Percentiles rank a stretch among this genome's conserved stretches.
phyloP scores from a whole-genome alignment of 2,888 invertebrate genomes.

The Oscheius sp. region DNA sequence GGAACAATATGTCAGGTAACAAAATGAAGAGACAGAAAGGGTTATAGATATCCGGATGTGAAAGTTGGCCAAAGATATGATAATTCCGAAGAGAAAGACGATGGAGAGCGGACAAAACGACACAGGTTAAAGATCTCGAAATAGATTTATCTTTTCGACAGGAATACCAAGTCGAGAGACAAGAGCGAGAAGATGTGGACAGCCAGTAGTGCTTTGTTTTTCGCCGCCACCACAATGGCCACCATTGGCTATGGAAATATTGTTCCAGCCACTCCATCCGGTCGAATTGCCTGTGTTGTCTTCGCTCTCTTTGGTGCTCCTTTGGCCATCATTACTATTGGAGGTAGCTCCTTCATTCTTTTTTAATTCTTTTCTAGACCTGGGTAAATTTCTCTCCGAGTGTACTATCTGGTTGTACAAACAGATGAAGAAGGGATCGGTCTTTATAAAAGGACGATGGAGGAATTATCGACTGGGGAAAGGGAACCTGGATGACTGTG shows the following conservation, averaged over 20 bases:
- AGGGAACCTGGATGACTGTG: slow-evolving; percentile 27
- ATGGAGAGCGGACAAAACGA: slow-evolving; percentile 39
- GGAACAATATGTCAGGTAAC: slow-evolving; percentile 68
- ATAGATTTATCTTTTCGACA: background rate
- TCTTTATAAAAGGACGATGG: slow-evolving; percentile 21
- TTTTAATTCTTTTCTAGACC: slow-evolving; percentile 44
- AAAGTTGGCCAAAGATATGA: slow-evolving; percentile 33
- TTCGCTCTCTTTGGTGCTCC: slow-evolving; percentile 70
- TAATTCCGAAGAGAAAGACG: slow-evolving; percentile 34
- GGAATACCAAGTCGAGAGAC: slow-evolving; percentile 51
- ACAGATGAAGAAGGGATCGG: slow-evolving; percentile 49
- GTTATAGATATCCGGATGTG: slow-evolving; percentile 62
- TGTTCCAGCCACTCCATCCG: slow-evolving; percentile 68
- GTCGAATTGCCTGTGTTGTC: slow-evolving; percentile 68
- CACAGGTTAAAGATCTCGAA: slow-evolving; percentile 36
- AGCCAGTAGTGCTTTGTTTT: slow-evolving; percentile 66
- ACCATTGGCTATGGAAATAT: slow-evolving; percentile 70
- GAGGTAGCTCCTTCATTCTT: slow-evolving; percentile 36
- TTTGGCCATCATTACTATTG: slow-evolving; percentile 70
- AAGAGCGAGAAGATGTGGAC: slow-evolving; percentile 69
- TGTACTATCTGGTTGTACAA: slow-evolving; percentile 70
- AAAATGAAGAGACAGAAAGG: background rate
- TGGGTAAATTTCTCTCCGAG: slow-evolving; percentile 70
- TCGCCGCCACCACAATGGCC: slow-evolving; percentile 70
- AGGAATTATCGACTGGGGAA: slow-evolving; percentile 27